Conservation (phyloP, 2,797 vertebrate species). For the Poeciliopsis paucimaculata region DNA sequence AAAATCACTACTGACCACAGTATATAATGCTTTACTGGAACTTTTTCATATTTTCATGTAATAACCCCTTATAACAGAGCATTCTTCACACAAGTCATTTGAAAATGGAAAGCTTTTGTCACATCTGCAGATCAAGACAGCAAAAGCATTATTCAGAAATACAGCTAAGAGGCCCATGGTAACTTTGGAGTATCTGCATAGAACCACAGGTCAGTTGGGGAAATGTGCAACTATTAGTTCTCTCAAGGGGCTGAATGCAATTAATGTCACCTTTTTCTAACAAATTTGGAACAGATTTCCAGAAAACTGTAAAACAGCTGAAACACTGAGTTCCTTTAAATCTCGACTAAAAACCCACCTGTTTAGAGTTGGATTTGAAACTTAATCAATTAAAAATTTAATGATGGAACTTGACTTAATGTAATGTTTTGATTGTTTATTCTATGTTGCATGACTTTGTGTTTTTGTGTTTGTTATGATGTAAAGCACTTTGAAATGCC, state of each 20-base stretch:
- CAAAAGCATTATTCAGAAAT: not conserved
- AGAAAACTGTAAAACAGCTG: no score
- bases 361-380: no score
- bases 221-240: not conserved
- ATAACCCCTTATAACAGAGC: not conserved
- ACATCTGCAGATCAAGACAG: not conserved
- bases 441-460: no score
- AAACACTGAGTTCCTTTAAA: no score
- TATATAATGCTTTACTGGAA: not conserved
- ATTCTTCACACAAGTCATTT: not conserved
- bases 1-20: not conserved
- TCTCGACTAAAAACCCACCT: no score
- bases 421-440: no score
- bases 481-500: no score
- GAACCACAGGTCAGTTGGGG: not conserved
- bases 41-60: not conserved
- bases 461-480: no score
- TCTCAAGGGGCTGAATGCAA: not conserved
- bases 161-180: not conserved
- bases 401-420: no score
- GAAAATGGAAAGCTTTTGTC: not conserved
- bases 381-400: no score
- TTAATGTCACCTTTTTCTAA: not conserved
- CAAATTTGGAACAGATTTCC: no score
- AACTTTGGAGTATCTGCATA: not conserved